Evolutionary conservation across 2,888 invertebrate species (phyloP).

Genomic region (Myathropa florea): DNA sequence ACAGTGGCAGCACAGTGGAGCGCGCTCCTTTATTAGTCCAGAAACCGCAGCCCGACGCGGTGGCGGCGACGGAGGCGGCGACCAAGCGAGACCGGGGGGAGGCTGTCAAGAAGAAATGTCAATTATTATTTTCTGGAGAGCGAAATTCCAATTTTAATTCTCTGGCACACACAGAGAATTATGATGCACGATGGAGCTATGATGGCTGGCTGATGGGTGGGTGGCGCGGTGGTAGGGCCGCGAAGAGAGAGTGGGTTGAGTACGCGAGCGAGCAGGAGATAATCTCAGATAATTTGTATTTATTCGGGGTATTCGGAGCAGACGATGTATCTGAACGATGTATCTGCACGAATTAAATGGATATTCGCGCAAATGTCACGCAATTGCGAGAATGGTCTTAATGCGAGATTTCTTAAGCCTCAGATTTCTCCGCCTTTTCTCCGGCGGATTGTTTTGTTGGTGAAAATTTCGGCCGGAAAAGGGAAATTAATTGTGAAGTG

Average conservation of each 20-base stretch:
- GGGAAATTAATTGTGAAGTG: not conserved
- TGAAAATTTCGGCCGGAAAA: not conserved
- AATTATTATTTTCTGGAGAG: conserved; percentile 16
- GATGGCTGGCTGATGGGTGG: too few species aligned
- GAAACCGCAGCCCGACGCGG: not conserved
- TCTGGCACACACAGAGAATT: conserved; percentile 19
- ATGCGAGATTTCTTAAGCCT: conserved; percentile 17
- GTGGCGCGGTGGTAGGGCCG: not conserved
- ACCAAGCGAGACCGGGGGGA: not conserved
- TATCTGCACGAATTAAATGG: conserved; percentile 31
- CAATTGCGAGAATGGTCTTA: conserved; percentile 46
- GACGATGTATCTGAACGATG: conserved; percentile 19
- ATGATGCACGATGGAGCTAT: conserved; percentile 15
- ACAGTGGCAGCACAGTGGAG: not conserved
- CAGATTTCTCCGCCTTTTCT: not conserved
- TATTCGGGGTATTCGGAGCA: conserved; percentile 20
- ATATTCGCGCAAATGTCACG: conserved; percentile 44
- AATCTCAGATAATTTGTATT: conserved; percentile 61
- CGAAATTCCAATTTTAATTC: conserved; percentile 51
- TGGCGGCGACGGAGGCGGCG: not conserved
- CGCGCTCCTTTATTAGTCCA: not conserved
- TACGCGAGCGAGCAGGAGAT: conserved; percentile 21
- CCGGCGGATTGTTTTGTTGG: not conserved
- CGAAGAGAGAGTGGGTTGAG: not conserved
- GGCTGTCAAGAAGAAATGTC: conserved; percentile 6